Conservation (phyloP, 37 sponge, comb jelly and placozoan genomes). For the Agelas oroides region DNA sequence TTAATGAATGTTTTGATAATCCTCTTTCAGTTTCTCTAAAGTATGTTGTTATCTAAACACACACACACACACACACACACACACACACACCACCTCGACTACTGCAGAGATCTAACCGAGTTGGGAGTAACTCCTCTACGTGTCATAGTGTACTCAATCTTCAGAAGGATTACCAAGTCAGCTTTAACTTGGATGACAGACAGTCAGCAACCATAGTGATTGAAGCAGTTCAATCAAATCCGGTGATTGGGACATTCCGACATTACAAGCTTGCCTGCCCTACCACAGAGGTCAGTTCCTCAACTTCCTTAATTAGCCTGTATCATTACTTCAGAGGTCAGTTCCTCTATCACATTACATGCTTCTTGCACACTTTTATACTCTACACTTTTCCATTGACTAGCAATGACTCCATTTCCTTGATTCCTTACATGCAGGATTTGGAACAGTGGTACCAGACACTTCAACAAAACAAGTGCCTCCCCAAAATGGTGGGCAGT, state of each 20-base stretch:
- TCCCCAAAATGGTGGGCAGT: not conserved
- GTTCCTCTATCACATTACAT: too few relatives aligned
- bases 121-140: not conserved
- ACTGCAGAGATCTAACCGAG: not conserved
- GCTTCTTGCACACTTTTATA: too few relatives aligned
- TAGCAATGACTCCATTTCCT: too few relatives aligned
- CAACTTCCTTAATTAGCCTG: not conserved
- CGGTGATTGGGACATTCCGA: conserved; percentile 1
- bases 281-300: conserved; percentile 29
- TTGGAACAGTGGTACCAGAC: conserved; percentile 55
- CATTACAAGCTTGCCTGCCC: conserved; percentile 49
- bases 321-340: too few relatives aligned
- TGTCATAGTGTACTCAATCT: conserved; percentile 51
- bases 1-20: too few relatives aligned
- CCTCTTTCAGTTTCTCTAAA: not conserved
- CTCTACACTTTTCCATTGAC: too few relatives aligned
- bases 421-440: conserved; percentile 25
- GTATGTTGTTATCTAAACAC: not conserved
- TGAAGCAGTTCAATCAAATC: conserved; percentile 17
- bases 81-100: too few relatives aligned
- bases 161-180: conserved; percentile 47
- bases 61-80: not conserved
- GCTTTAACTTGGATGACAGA: not conserved
- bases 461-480: conserved; percentile 14
- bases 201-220: conserved; percentile 4